phyloP scores from a whole-genome alignment of 37 sponge, comb jelly and placozoan species.

The Aphrocallistes beatrix region DNA sequence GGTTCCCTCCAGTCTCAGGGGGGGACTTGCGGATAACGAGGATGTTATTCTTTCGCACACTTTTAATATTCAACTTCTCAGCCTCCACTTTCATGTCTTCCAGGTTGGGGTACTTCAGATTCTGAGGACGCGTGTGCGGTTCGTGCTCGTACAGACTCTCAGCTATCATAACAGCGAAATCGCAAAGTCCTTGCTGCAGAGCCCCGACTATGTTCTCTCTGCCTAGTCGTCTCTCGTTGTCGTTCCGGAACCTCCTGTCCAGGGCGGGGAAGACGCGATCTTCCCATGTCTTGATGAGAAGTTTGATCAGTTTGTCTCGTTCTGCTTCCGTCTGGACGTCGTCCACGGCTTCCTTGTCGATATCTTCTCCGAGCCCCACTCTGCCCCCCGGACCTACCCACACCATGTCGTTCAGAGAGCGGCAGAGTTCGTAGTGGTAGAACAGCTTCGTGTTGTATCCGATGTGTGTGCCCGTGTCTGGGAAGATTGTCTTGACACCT shows the following conservation, averaged over 20 bases:
- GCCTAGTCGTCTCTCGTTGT: conserved; percentile 78
- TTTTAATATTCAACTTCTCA: conserved; percentile 69
- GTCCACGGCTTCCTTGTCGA: conserved; percentile 39
- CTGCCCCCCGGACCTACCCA: conserved; percentile 58
- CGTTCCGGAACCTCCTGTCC: conserved; percentile 78
- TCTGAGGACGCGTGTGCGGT: conserved; percentile 64
- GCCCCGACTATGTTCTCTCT: conserved; percentile 93
- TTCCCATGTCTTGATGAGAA: conserved; percentile 96
- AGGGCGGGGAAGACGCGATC: conserved; percentile 90
- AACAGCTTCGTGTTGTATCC: conserved; percentile 52
- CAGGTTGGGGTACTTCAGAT: conserved; percentile 77
- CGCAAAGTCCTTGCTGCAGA: conserved; percentile 78
- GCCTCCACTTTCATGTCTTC: conserved; percentile 79
- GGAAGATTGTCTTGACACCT: neutral
- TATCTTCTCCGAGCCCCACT: conserved; percentile 39
- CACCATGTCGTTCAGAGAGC: conserved; percentile 58
- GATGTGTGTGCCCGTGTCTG: neutral
- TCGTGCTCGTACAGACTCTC: conserved; percentile 95
- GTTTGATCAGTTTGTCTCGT: conserved; percentile 66
- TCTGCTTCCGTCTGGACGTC: conserved; percentile 8
- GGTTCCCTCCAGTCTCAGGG: neutral
- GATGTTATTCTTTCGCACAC: conserved; percentile 19
- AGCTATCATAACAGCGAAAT: conserved; percentile 83
- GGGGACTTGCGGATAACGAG: neutral
- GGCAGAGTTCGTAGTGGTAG: conserved; percentile 31